Percentiles rank a stretch among this genome's conserved stretches.
Conservation (phyloP, 1,140 invertebrate genomes). For the Bicyclus anynana region DNA sequence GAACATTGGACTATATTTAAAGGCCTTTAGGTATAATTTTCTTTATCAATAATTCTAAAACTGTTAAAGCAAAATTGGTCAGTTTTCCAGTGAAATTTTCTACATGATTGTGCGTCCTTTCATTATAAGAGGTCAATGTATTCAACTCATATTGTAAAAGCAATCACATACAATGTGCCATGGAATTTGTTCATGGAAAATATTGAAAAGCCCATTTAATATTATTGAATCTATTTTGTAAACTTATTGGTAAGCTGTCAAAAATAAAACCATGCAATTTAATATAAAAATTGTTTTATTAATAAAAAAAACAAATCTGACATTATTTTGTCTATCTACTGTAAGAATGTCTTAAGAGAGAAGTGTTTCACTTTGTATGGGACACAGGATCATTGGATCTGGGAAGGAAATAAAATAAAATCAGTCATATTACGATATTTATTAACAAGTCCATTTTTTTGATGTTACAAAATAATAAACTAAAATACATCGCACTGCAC, state of each 20-base stretch:
- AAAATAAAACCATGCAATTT: constrained; percentile 19
- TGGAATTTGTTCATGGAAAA: no score
- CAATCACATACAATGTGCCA: no score
- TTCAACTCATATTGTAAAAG: no score
- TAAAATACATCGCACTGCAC: constrained; percentile 54
- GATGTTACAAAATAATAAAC: constrained; percentile 45
- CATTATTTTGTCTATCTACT: constrained; percentile 13
- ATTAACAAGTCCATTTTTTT: constrained; percentile 54
- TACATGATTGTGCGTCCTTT: no score
- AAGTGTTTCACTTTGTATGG: constrained; percentile 36
- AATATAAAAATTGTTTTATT: constrained; percentile 3
- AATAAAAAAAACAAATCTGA: neutral
- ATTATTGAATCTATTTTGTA: no score
- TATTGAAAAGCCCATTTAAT: no score
- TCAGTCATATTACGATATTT: constrained; percentile 49
- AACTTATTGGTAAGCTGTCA: neutral
- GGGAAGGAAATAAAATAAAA: constrained; percentile 53
- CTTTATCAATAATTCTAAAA: no score
- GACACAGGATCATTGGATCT: constrained; percentile 60
- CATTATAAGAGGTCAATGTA: no score
- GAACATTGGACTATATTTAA: no score
- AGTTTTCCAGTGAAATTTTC: no score
- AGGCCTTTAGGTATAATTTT: no score
- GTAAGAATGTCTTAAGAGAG: neutral
- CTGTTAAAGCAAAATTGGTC: no score